Evolutionary conservation across 30 jellyfish, hydroid and myxozoan genomes (phyloP), one percentile per base, ranked within the genome.

Genomic region (Haliclystus octoradiatus): DNA sequence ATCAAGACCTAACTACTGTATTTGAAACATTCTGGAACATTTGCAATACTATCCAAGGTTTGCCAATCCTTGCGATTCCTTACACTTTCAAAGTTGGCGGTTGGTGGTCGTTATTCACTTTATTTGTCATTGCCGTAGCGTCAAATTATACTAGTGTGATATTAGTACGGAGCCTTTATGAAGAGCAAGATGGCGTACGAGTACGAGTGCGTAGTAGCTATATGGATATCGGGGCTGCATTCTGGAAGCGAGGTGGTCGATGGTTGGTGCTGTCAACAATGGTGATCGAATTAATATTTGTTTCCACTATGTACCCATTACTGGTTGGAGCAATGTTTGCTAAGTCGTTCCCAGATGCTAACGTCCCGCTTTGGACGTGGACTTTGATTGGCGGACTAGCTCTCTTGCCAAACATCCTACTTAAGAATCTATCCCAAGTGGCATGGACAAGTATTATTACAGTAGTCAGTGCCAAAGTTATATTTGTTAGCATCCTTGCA

Each of bases 391-490:
- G 95, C 7, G 93, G 94, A 9, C 71, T 89, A 30, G 93, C 95
- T 14, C 34, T 89, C 26, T 33, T 89, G 30, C 98, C 98, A 7
- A 89, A 76, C 76, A 76, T 92, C 0, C 67, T 89, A 28, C 49
- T 89, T 52, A 81, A 76, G 63, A 89, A 81, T 49, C 46, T 89
- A 53, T 76, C 93, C 2, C 98, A 89, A 66, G 95, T 89, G 19
- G 93, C 98, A 22, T 89, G 95, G 95, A 81, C 95, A 3, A 89
- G 98, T 47, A 81, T 89, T 47, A 72, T 89, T 19, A 89, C 98
- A 0, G 98, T 89, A 1, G 62, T 82, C 63, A 81, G 94, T 50
- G 98, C 98, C 0, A 76, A 74, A 49, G 75, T 89, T 19, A 89
- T 89, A 27, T 81, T 81, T 69, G 78, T 89, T 57, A 76, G 93